These are phyloP conservation scores for Tyria jacobaeae DNA, from an alignment of 2,888 invertebrate species.

Conservation along the genomic window DNA sequence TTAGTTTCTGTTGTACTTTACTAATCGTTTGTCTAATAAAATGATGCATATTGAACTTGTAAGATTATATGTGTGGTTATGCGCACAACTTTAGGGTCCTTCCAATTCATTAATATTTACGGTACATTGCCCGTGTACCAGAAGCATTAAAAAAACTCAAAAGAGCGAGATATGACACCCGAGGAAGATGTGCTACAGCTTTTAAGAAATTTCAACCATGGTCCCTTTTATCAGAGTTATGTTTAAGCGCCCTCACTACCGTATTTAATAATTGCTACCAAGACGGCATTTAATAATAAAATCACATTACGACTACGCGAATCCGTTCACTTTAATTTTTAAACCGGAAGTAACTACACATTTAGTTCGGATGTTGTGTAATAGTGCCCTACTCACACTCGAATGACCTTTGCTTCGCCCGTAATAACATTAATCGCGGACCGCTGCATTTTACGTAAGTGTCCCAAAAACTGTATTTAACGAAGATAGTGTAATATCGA, in stretches of 20 bases:
- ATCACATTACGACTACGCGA: conserved; percentile 71
- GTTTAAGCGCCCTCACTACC: conserved; percentile 32
- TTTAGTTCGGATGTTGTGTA: conserved; percentile 54
- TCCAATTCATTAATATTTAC: conserved; percentile 5
- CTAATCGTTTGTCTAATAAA: too few relatives aligned
- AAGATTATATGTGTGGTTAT: background rate
- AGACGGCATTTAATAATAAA: conserved; percentile 60
- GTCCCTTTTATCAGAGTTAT: conserved; percentile 37
- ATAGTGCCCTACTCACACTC: conserved; percentile 55
- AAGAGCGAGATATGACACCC: conserved; percentile 36
- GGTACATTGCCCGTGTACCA: conserved; percentile 66
- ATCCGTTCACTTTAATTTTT: conserved; percentile 82
- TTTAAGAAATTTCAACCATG: conserved; percentile 52
- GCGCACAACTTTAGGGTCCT: background rate
- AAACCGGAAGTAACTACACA: conserved; percentile 65
- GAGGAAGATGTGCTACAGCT: conserved; percentile 9
- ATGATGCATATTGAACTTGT: too few relatives aligned
- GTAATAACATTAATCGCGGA: background rate
- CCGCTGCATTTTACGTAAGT: background rate
- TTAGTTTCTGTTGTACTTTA: background rate
- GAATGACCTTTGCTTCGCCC: conserved; percentile 47
- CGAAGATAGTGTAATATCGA: too few relatives aligned
- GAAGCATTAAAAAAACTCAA: conserved; percentile 43
- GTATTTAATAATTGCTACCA: conserved; percentile 25
- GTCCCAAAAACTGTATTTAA: background rate